phyloP scores from a whole-genome alignment of 2,113 vertebrate genomes.

The Siniperca chuatsi region DNA sequence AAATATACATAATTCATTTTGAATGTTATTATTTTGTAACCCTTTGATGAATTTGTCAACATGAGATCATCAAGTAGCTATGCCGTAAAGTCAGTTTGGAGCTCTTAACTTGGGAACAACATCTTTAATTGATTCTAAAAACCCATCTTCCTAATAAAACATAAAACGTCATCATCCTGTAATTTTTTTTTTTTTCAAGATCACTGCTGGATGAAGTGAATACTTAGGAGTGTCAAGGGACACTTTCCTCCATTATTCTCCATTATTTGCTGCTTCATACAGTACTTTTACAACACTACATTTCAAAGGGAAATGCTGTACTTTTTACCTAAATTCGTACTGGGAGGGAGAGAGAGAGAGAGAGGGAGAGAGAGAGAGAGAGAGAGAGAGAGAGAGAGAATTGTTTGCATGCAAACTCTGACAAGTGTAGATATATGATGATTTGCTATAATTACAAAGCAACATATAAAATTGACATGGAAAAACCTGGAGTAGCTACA shows the following conservation, averaged over 20 bases:
- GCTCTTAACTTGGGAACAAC: background rate
- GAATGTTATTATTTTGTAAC: conserved; percentile 2
- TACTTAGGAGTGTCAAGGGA: background rate
- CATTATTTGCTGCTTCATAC: background rate
- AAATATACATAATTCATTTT: conserved; percentile 19
- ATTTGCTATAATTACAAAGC: background rate
- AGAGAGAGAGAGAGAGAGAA: too few relatives aligned
- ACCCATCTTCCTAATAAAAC: background rate
- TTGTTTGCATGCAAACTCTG: background rate
- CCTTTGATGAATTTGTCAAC: conserved; percentile 13
- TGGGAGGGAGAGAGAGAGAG: too few relatives aligned
- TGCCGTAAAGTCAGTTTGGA: conserved; percentile 4
- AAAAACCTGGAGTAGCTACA: background rate
- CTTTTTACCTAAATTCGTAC: background rate
- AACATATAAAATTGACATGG: background rate
- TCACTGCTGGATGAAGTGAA: background rate
- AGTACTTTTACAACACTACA: background rate
- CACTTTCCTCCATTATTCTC: background rate
- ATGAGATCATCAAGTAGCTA: background rate
- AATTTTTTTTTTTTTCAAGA: background rate
- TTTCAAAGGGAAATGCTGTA: background rate
- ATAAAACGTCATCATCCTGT: background rate
- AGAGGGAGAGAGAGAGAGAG: too few relatives aligned
- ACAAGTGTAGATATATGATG: background rate
- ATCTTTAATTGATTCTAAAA: conserved; percentile 4